Evolutionary conservation across 1,140 invertebrate genomes (phyloP), one percentile per base, ranked within the genome.

Genomic region (Polypedilum vanderplanki): DNA sequence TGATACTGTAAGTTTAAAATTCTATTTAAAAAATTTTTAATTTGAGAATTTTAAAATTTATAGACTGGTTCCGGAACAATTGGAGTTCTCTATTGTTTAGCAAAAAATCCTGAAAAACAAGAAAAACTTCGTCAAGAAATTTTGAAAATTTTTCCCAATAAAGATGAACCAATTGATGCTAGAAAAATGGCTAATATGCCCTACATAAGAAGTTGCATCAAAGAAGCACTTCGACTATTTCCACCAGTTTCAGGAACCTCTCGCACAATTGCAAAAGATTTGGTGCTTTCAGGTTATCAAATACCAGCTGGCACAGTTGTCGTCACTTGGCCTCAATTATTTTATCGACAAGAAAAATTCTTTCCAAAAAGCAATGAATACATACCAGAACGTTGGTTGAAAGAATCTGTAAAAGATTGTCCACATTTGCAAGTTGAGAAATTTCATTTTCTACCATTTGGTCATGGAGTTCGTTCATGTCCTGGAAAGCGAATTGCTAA

Each of bases 401-500:
- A 41, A 24, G 74, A 46, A 24, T 40, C 8, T 9, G 75, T 67
- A 12, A 17, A 57, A 10, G 17, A 74, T 64, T 76, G 82, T 3
- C 76, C 85, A 3, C 81, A 83, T 40, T 81, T 83, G 20, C 83
- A 85, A 5, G 79, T 84, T 3, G 84, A 87, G 77, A 86, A 87
- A 0, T 89, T 88, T 74, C 84, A 85, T 7, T 85, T 83, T 76
- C 79, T 83, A 46, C 87, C 87, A 0, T 90, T 90, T 77, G 88
- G 89, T 12, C 40, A 41, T 73, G 82, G 82, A 10, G 79, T 79
- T 1, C 75, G 82, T n/a, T 80, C 81, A 64, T 88, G 87, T 76
- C 82, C 87, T 41, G 87, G 87, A 12, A 86, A 88, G 76, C 82
- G 91, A 74, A 87, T 93, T 77, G 91, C 91, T 3, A 88, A 91